Evolutionary conservation across 37 sponge, comb jelly and placozoan genomes (phyloP).

Genomic region (Spongilla lacustris): DNA sequence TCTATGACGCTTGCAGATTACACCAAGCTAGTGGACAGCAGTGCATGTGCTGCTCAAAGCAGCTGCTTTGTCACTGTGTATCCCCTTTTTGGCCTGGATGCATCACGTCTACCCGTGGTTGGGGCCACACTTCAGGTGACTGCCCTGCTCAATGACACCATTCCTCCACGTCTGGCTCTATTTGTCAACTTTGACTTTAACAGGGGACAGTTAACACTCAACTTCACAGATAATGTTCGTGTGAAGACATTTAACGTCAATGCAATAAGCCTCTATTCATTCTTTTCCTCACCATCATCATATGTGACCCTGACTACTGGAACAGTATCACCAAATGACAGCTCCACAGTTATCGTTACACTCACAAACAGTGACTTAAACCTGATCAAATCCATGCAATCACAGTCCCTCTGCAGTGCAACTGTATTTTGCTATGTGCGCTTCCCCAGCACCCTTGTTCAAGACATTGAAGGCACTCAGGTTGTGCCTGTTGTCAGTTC

Average conservation of each 20-base stretch:
- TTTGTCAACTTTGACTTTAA: conserved; percentile 81
- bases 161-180: conserved; percentile 58
- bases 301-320: conserved; percentile 53
- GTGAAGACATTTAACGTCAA: conserved; percentile 64
- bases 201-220: conserved; percentile 65
- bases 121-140: conserved; percentile 40
- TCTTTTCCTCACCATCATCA: conserved; percentile 8
- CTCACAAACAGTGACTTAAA: conserved; percentile 64
- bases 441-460: conserved; percentile 55
- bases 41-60: conserved; percentile 37
- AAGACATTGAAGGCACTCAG: conserved; percentile 73
- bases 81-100: conserved; percentile 50
- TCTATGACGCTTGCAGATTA: conserved; percentile 69
- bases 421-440: conserved; percentile 39
- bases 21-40: conserved; percentile 45
- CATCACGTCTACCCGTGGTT: conserved; percentile 28
- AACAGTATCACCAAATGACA: conserved; percentile 28
- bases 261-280: conserved; percentile 53
- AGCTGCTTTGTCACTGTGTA: conserved; percentile 74
- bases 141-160: conserved; percentile 51
- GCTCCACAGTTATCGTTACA: conserved; percentile 45
- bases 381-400: conserved; percentile 48
- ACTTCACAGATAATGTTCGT: conserved; percentile 82
- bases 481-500: conserved; percentile 39
- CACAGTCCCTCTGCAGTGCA: conserved; percentile 44